Conservation (phyloP, 1,140 invertebrate genomes). For the Drosophila arizonae region DNA sequence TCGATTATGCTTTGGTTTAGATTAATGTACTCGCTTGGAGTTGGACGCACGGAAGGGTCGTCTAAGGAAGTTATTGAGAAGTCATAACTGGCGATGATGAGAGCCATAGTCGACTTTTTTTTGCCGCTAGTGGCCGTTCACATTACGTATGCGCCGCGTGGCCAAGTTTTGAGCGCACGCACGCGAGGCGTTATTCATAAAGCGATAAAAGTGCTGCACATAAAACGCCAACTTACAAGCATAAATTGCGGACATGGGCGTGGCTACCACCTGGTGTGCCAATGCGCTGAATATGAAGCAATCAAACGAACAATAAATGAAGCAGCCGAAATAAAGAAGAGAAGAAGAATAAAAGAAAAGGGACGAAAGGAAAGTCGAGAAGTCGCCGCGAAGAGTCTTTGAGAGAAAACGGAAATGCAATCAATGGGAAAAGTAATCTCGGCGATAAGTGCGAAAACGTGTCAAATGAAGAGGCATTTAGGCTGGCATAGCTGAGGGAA, state of each 20-base stretch:
- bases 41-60: slow-evolving; percentile 43
- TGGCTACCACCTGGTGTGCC: slow-evolving; percentile 13
- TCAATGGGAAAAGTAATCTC: slow-evolving; percentile 78
- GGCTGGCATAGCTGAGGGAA: not conserved
- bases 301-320: slow-evolving; percentile 69
- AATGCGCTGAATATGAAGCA: slow-evolving; percentile 65
- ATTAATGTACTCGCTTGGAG: slow-evolving; percentile 70
- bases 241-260: slow-evolving; percentile 51
- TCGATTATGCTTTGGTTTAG: slow-evolving; percentile 40
- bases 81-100: slow-evolving; percentile 56
- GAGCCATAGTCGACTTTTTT: slow-evolving; percentile 7
- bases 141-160: slow-evolving; percentile 64
- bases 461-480: slow-evolving; percentile 52
- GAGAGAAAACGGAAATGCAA: slow-evolving; percentile 59
- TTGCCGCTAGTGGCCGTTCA: not conserved
- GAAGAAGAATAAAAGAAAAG: too few relatives aligned
- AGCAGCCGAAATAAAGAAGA: slow-evolving; percentile 23
- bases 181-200: slow-evolving; percentile 72
- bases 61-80: slow-evolving; percentile 51
- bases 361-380: slow-evolving; percentile 5
- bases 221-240: slow-evolving; percentile 62
- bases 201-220: slow-evolving; percentile 66
- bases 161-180: slow-evolving; percentile 54
- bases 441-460: slow-evolving; percentile 78
- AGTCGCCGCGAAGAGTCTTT: slow-evolving; percentile 41